These are phyloP conservation scores for Oxyura jamaicensis DNA, from an alignment of 2,113 vertebrate species.

Conservation along the genomic window DNA sequence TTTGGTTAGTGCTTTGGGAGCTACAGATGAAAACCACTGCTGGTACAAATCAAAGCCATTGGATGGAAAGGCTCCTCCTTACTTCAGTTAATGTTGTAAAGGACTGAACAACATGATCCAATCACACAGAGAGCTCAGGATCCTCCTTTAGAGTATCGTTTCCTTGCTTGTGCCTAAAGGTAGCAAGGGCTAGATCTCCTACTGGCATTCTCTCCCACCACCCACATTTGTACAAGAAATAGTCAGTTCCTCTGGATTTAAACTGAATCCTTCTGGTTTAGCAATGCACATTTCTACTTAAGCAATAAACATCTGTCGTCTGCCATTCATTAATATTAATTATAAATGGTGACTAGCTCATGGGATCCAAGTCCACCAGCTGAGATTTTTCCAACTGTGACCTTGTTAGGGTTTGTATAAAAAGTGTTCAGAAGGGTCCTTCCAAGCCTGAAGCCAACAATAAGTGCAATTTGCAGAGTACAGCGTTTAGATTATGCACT, in stretches of 20 bases:
- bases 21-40: background rate
- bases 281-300: constrained; percentile 75
- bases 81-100: background rate
- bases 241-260: constrained; percentile 59
- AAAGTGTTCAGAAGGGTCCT: constrained; percentile 72
- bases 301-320: constrained; percentile 81
- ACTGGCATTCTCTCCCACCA: constrained; percentile 13
- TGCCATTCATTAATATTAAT: constrained; percentile 85
- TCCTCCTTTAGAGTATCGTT: background rate
- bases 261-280: constrained; percentile 70
- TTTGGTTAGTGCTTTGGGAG: background rate
- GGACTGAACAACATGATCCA: background rate
- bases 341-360: constrained; percentile 76
- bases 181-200: constrained; percentile 20
- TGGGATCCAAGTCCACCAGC: constrained; percentile 78
- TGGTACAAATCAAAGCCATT: background rate
- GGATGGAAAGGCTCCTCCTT: background rate
- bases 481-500: constrained; percentile 63
- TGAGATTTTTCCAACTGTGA: constrained; percentile 81
- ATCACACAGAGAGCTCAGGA: background rate
- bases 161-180: constrained; percentile 13
- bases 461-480: constrained; percentile 62
- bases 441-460: constrained; percentile 55
- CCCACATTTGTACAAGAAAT: constrained; percentile 39
- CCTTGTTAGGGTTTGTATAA: constrained; percentile 78